Conservation (phyloP, 2,888 invertebrate species). For the Protodeltote pygarga region DNA sequence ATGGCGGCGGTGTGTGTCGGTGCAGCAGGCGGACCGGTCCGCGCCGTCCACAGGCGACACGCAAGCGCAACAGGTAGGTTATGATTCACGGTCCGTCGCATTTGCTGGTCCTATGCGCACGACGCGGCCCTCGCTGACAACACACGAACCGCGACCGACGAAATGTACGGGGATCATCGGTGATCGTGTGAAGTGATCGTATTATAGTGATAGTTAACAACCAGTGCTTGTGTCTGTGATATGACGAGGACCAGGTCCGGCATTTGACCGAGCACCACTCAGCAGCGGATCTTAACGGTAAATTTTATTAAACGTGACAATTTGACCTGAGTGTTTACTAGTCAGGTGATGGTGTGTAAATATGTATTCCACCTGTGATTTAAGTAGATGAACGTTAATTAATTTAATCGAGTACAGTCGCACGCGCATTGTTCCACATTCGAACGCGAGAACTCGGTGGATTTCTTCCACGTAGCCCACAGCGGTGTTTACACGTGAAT, state of each 20-base stretch:
- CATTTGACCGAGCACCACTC: conserved; percentile 66
- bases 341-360: conserved; percentile 71
- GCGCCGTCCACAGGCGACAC: conserved; percentile 72
- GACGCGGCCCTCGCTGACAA: conserved; percentile 72
- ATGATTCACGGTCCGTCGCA: conserved; percentile 84
- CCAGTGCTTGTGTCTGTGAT: conserved; percentile 70
- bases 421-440: conserved; percentile 66
- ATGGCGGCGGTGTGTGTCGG: conserved; percentile 73
- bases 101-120: conserved; percentile 80
- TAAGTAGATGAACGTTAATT: conserved; percentile 20
- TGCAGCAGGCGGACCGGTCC: conserved; percentile 72
- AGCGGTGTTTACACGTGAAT: conserved; percentile 81
- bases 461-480: conserved; percentile 76
- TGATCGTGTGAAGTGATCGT: conserved; percentile 78
- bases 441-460: conserved; percentile 53
- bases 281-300: conserved; percentile 84
- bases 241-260: conserved; percentile 70
- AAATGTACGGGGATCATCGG: conserved; percentile 77
- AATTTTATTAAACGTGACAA: conserved; percentile 73
- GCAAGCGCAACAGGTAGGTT: conserved; percentile 86
- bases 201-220: conserved; percentile 68
- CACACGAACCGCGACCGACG: conserved; percentile 64
- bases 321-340: conserved; percentile 79
- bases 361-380: conserved; percentile 29
- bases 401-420: conserved; percentile 41